Conservation (phyloP, 2,888 invertebrate species). For the Ophion slaviceki region DNA sequence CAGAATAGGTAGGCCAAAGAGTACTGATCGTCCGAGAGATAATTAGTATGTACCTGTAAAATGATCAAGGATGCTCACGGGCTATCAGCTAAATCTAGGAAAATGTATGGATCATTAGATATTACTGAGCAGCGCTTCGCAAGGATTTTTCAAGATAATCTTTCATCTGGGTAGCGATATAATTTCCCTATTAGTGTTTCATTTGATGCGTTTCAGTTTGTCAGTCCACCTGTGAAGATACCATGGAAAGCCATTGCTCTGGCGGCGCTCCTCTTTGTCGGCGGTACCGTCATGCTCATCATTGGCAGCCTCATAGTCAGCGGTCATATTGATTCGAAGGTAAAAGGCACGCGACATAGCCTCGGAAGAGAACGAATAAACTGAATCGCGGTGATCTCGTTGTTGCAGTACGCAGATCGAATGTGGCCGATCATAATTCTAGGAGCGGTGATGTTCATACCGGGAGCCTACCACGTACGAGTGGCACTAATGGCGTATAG, state of each 20-base stretch:
- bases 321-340: conserved; percentile 92
- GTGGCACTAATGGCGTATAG: conserved; percentile 94
- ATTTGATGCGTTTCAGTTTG: conserved; percentile 83
- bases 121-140: too few relatives aligned
- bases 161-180: background rate
- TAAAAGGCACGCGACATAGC: conserved; percentile 73
- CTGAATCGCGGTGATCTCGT: conserved; percentile 51
- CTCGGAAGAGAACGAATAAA: background rate
- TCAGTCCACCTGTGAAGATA: conserved; percentile 88
- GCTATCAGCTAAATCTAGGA: too few relatives aligned
- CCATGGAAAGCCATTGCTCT: conserved; percentile 94
- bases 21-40: too few relatives aligned
- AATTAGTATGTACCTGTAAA: too few relatives aligned
- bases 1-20: too few relatives aligned
- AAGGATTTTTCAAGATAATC: too few relatives aligned
- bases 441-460: conserved; percentile 95
- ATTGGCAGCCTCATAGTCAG: conserved; percentile 91
- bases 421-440: conserved; percentile 95
- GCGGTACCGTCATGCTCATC: conserved; percentile 91
- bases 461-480: conserved; percentile 95
- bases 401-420: conserved; percentile 90
- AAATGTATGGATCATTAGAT: too few relatives aligned
- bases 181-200: background rate
- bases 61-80: too few relatives aligned
- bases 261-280: conserved; percentile 90